Percentiles rank a stretch among this genome's conserved stretches.
phyloP scores from a whole-genome alignment of 2,888 invertebrate genomes.

The Pachycephus smyrnensis region DNA sequence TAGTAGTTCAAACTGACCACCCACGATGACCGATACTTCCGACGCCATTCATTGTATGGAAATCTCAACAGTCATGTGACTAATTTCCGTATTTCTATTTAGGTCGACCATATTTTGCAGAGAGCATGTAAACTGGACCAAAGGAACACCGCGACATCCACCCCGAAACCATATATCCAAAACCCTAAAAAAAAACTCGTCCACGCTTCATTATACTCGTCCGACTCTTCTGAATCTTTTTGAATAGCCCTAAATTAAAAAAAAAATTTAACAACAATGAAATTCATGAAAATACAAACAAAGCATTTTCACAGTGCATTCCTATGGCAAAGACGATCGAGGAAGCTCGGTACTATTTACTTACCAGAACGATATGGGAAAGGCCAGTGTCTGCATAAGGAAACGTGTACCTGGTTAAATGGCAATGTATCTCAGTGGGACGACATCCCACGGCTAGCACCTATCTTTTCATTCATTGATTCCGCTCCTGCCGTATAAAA shows the following conservation, averaged over 20 bases:
- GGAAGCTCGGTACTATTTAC: slow-evolving; percentile 8
- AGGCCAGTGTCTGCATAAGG: slow-evolving; percentile 11
- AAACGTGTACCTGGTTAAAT: slow-evolving; percentile 2
- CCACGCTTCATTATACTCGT: neutral
- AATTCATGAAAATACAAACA: neutral
- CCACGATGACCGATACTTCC: slow-evolving; percentile 1
- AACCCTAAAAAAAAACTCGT: neutral
- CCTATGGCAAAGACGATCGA: neutral
- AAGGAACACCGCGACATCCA: neutral
- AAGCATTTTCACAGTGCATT: neutral
- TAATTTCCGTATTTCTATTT: neutral
- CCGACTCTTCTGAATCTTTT: neutral
- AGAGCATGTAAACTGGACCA: neutral
- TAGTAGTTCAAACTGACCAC: neutral
- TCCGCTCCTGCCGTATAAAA: slow-evolving; percentile 39
- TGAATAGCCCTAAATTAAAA: neutral
- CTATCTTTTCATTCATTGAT: slow-evolving; percentile 51
- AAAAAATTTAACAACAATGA: neutral
- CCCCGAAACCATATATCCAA: neutral
- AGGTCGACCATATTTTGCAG: neutral
- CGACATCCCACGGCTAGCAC: slow-evolving; percentile 43
- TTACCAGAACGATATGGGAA: slow-evolving; percentile 2
- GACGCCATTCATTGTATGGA: neutral
- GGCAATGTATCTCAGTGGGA: slow-evolving; percentile 48
- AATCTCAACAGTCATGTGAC: neutral